Evolutionary conservation across 2,113 vertebrate genomes (phyloP).

Genomic region (Cynocephalus volans): DNA sequence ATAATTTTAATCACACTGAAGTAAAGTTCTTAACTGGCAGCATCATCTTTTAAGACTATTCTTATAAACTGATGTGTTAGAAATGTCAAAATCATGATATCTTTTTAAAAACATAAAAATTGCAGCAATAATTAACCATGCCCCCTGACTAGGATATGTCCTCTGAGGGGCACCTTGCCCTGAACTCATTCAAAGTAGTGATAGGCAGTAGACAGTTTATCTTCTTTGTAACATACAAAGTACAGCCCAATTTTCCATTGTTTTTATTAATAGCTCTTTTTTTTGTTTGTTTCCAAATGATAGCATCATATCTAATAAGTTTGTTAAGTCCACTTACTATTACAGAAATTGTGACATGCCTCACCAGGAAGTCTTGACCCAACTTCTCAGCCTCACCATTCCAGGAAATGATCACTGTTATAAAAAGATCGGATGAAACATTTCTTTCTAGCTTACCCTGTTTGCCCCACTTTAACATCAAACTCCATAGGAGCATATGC

Average conservation of each 20-base stretch:
- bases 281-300: not conserved
- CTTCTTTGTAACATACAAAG: not conserved
- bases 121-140: not conserved
- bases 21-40: not conserved
- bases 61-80: not conserved
- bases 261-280: not conserved
- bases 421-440: not conserved
- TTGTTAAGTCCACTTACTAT: not conserved
- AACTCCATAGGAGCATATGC: accelerated
- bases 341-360: not conserved
- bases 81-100: not conserved
- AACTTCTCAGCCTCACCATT: not conserved
- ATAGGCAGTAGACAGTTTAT: not conserved
- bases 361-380: not conserved
- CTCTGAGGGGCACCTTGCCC: not conserved
- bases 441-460: not conserved
- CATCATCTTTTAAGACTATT: not conserved
- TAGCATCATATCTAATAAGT: not conserved
- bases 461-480: not conserved
- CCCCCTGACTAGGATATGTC: not conserved
- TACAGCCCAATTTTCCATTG: not conserved
- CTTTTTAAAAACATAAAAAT: not conserved
- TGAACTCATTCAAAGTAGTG: not conserved
- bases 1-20: not conserved
- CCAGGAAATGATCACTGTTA: not conserved